A percentile compares a stretch with the other conserved stretches of the same genome.
Conservation (phyloP, 2,797 vertebrate species). For the Bucorvus abyssinicus region DNA sequence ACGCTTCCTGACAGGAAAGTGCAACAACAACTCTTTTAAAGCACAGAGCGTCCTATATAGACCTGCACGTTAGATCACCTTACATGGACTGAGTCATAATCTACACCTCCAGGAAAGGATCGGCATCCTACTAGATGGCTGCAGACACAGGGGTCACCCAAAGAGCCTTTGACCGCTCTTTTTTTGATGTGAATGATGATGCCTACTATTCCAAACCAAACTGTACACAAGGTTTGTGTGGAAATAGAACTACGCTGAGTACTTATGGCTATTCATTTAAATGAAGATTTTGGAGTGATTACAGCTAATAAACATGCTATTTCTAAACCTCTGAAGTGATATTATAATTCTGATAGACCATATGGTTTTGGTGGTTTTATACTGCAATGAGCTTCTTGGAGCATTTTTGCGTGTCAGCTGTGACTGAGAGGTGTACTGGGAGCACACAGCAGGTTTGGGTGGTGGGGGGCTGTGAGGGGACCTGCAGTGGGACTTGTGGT, state of each 20-base stretch:
- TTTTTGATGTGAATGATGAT: not conserved
- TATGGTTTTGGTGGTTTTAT: slow-evolving; percentile 36
- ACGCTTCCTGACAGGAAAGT: not conserved
- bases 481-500: not conserved
- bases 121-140: not conserved
- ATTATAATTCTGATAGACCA: slow-evolving; percentile 14
- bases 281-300: slow-evolving; percentile 3
- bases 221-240: not conserved
- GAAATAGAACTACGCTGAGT: not conserved
- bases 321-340: slow-evolving; percentile 26
- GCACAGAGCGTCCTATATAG: not conserved
- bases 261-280: not conserved
- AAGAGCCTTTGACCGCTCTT: not conserved
- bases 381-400: not conserved
- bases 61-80: not conserved
- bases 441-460: not conserved
- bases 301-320: slow-evolving; percentile 41
- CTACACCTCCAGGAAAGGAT: not conserved
- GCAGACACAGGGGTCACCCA: not conserved
- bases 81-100: accelerated
- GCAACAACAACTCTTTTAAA: not conserved
- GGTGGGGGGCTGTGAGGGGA: accelerated
- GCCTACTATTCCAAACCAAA: not conserved
- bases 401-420: not conserved
- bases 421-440: not conserved